These are phyloP conservation scores for Pseudomyrmex concolor DNA, from an alignment of 1,140 invertebrate species.

Conservation along the genomic window DNA sequence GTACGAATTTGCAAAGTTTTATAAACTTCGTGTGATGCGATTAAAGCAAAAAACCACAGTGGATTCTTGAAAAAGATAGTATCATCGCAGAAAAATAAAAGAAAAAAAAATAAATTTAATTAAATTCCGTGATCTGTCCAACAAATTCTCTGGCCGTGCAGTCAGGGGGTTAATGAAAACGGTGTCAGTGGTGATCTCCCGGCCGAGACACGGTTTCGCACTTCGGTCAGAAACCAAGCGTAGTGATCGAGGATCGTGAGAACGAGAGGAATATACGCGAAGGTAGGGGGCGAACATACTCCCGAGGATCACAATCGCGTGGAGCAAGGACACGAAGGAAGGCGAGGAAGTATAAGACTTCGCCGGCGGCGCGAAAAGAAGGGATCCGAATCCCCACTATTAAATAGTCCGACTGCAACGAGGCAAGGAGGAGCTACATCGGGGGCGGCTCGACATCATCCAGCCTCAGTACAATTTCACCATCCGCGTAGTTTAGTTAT, in stretches of 20 bases:
- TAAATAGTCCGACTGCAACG: constrained; percentile 77
- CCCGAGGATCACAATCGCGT: constrained; percentile 59
- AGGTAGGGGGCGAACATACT: constrained; percentile 39
- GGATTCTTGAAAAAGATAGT: no score
- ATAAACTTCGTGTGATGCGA: no score
- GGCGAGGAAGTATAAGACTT: background rate
- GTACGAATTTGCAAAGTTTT: no score
- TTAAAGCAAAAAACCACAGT: no score
- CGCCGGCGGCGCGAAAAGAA: constrained; percentile 79
- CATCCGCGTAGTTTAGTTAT: constrained; percentile 69
- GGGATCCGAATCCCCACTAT: constrained; percentile 83
- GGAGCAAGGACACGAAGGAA: constrained; percentile 71
- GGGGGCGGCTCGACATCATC: constrained; percentile 82
- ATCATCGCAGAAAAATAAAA: no score
- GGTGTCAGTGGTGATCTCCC: constrained; percentile 9
- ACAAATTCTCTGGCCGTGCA: no score
- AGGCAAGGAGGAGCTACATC: constrained; percentile 81
- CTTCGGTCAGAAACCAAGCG: constrained; percentile 51
- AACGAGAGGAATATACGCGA: background rate
- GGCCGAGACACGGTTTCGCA: constrained; percentile 64
- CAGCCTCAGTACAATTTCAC: constrained; percentile 82
- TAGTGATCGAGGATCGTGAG: constrained; percentile 52
- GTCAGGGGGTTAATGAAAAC: background rate
- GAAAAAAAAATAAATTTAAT: no score
- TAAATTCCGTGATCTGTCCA: no score